Conservation (phyloP, 2,888 invertebrate genomes). For the Himalopsyche anomala region DNA sequence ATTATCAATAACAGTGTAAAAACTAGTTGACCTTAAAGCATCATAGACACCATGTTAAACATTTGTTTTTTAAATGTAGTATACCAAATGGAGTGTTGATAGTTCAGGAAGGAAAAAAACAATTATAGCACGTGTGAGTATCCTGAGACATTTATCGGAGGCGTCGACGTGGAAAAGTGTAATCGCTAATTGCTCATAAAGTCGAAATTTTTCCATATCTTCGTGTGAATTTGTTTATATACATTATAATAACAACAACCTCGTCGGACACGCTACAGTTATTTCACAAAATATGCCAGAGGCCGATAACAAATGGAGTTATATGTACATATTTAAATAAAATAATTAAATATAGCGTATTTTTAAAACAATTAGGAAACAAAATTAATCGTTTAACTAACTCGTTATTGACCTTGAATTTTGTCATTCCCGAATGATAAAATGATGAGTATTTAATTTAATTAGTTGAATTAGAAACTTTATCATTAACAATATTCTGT, state of each 20-base stretch:
- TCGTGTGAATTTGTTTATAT: conserved; percentile 14
- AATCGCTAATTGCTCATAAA: conserved; percentile 52
- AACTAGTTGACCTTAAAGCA: conserved; percentile 1
- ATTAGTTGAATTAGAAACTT: no score
- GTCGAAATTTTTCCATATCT: conserved; percentile 47
- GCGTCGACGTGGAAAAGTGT: conserved; percentile 49
- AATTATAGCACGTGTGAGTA: conserved; percentile 33
- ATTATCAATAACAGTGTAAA: neutral
- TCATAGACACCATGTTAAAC: neutral
- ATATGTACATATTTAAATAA: no score
- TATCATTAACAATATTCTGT: no score
- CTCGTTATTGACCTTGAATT: no score
- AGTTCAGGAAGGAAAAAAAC: neutral
- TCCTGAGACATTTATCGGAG: neutral
- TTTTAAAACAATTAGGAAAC: no score
- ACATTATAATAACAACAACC: conserved; percentile 20
- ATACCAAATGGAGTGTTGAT: neutral
- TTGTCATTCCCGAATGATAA: no score
- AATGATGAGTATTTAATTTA: no score
- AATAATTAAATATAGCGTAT: no score
- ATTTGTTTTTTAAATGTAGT: neutral
- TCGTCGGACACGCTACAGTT: conserved; percentile 2
- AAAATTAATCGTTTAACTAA: no score
- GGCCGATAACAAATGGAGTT: neutral
- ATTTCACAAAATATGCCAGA: neutral